Evolutionary conservation across 2,797 vertebrate genomes (phyloP), one percentile per base, ranked within the genome.

Genomic region (Esox lucius): DNA sequence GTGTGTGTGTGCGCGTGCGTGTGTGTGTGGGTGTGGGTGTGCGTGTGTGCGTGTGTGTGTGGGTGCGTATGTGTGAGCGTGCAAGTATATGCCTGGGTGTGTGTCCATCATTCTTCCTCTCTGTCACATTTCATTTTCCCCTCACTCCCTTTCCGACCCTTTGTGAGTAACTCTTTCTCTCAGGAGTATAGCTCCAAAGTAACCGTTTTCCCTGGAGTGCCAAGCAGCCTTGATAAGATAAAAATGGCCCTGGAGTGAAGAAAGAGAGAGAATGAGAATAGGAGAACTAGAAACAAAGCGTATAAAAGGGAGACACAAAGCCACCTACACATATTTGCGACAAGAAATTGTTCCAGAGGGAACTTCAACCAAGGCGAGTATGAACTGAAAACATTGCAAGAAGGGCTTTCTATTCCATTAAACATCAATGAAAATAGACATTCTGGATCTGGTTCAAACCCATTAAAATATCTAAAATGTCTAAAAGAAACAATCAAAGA

Each of bases 101-200:
- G 13, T 67, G 80, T 76, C 78, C 70, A 79, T 82, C 85, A 49
- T 80, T 82, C 76, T 78, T 24, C 61, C 13, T 66, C 7, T 31
- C 53, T 17, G 56, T 59, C 1, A n/a, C 77, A 53, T 78, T 33
- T 4, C 28, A 77, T 26, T 4, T 28, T 35, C 71, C 65, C 84
- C 81, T 79, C 68, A 78, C 72, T 77, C 26, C n/a, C 68, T 26
- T 66, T 26, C 15, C 56, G 16, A 56, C 7, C 35, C 42, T 85
- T 75, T 80, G 56, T 24, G 56, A 59, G 56, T 59, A 59, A n/a
- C 70, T 70, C 26, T 69, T 42, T 19, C 77, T 81, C 80, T 79
- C 78, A 68, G 4, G 84, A 79, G 73, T 59, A 22, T 24, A 59
- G n/a, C 11, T 22, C 56, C 22, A 24, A 24, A 3, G 22, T 59